Evolutionary conservation across 2,113 vertebrate genomes (phyloP), one percentile per base, ranked within the genome.

Genomic region (Dolichotis patagonum): DNA sequence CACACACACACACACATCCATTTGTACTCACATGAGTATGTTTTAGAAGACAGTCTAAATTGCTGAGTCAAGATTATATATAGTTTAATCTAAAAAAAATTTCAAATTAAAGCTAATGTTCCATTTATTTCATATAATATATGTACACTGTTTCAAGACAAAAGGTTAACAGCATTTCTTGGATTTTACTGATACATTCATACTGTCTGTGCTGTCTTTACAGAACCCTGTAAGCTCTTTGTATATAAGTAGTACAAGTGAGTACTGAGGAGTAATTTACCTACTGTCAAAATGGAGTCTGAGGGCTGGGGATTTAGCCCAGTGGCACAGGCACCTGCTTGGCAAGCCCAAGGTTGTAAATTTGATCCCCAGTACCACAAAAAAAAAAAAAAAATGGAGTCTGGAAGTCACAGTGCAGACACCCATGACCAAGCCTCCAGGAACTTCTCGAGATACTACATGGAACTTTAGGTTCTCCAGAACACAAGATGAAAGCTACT

Each of bases 31-130:
- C 20, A 19, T 67, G 43, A 96, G 14, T 73, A 90, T 87, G 85
- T n/a, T n/a, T n/a, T n/a, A n/a, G n/a, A n/a, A n/a, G n/a, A n/a
- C n/a, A n/a, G n/a, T n/a, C n/a, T n/a, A n/a, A n/a, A n/a, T n/a
- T 92, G n/a, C 58, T 91, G 26, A 71, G 46, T 85, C 49, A 96
- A 95, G 77, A 93, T 86, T 63, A 43, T 58, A 4, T 12, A 54
- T 58, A 85, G 13, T 30, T 89, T 96, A 85, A 71, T 69, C 30
- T 91, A 60, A 91, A 88, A 88, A 94, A 94, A 90, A 20, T 82
- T 92, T 90, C 65, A 94, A 93, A 73, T 91, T 80, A 91, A 92
- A 75, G 38, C 83, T 92, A 52, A 77, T 75, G 30, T 88, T 84
- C 30, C 38, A 73, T 58, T 93, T 92, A 75, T 81, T 96, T 96